phyloP scores from a whole-genome alignment of 2,797 vertebrate species.

The Myotis vivesi region DNA sequence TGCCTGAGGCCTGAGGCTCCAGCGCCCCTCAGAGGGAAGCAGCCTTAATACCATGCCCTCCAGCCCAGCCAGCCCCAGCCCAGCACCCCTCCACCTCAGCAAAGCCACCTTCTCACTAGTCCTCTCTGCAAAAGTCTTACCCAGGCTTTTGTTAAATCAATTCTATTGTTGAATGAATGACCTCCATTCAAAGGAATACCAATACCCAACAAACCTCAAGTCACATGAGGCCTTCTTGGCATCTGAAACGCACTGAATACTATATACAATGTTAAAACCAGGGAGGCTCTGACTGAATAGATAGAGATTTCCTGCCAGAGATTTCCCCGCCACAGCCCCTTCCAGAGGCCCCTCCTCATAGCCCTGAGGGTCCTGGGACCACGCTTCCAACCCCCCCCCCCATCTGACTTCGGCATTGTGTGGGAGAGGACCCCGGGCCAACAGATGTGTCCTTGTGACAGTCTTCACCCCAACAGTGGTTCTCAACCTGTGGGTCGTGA shows the following conservation, averaged over 20 bases:
- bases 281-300: neutral
- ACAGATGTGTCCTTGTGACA: neutral
- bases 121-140: too few species aligned
- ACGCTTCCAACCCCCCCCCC: accelerated
- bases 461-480: neutral
- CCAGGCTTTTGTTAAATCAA: neutral
- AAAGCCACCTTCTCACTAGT: neutral
- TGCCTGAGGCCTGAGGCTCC: neutral
- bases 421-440: neutral
- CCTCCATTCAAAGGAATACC: neutral
- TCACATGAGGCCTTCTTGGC: neutral
- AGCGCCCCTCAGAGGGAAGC: neutral
- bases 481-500: too few species aligned
- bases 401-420: accelerated
- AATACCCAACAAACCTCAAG: neutral
- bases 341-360: neutral
- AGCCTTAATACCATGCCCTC: neutral
- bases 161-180: neutral
- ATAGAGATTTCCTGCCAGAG: neutral
- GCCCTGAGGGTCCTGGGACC: neutral
- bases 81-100: accelerated
- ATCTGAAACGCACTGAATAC: too few species aligned
- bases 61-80: neutral
- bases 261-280: too few species aligned
- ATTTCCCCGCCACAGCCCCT: neutral